A percentile compares a stretch with the other conserved stretches of the same genome.
Conservation (phyloP, 2,113 vertebrate species). For the Protobothrops mucrosquamatus region DNA sequence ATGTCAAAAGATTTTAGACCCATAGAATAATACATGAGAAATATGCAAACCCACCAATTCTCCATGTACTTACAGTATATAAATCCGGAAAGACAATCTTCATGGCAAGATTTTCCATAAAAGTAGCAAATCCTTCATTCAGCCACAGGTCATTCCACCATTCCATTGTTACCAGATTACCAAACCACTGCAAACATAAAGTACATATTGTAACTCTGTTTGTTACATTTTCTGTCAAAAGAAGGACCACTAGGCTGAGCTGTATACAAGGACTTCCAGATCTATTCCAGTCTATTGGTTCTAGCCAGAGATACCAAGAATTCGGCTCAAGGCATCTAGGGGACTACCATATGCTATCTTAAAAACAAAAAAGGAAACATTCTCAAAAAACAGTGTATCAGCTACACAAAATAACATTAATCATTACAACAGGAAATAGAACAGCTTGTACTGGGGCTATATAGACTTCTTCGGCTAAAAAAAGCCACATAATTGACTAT, state of each 20-base stretch:
- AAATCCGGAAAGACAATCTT: constrained; percentile 76
- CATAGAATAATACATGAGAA: not conserved
- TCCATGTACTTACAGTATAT: constrained; percentile 76
- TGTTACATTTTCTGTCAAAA: not conserved
- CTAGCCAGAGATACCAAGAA: not conserved
- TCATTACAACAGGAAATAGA: not conserved
- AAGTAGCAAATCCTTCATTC: constrained; percentile 97
- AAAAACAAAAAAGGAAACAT: not conserved
- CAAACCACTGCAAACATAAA: constrained; percentile 86
- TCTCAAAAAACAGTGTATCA: not conserved
- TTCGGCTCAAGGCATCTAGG: not conserved
- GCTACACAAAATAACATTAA: not conserved
- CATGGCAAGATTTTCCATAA: constrained; percentile 89
- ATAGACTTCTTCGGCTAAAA: not conserved
- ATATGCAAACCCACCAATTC: not conserved
- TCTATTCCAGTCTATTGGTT: not conserved
- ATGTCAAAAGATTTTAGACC: not conserved
- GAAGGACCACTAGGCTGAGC: not conserved
- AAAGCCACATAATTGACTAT: not conserved
- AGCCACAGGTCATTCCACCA: constrained; percentile 99
- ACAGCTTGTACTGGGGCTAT: not conserved
- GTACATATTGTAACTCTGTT: not conserved
- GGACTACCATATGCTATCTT: not conserved
- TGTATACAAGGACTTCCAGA: not conserved
- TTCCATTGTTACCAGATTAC: constrained; percentile 93